Evolutionary conservation across 2,888 invertebrate genomes (phyloP).

Genomic region (Andrena dorsata): DNA sequence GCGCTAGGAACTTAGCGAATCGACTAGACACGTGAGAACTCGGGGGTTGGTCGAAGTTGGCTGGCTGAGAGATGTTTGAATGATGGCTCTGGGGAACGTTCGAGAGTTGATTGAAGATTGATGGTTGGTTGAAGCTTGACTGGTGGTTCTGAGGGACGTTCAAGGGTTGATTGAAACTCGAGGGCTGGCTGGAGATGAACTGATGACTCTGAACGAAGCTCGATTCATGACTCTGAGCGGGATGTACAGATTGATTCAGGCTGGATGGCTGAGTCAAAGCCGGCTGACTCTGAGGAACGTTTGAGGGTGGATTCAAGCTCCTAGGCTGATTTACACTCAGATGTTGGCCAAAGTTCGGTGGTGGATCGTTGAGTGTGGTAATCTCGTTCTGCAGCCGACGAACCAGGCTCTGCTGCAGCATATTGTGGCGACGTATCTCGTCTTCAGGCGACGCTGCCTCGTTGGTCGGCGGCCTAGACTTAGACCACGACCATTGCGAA

Average conservation of each 20-base stretch:
- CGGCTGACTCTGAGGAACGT: slow-evolving; percentile 1
- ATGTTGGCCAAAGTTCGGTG: not conserved
- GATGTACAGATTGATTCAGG: slow-evolving; percentile 11
- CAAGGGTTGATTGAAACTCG: not conserved
- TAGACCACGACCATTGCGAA: slow-evolving; percentile 53
- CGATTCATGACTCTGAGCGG: not conserved
- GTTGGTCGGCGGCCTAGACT: slow-evolving; percentile 38
- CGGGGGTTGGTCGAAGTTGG: slow-evolving; percentile 31
- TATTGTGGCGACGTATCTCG: slow-evolving; percentile 81
- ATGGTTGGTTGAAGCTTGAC: not conserved
- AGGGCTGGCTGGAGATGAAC: not conserved
- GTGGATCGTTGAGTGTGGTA: slow-evolving; percentile 49
- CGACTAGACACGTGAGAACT: slow-evolving; percentile 13
- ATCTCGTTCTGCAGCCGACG: slow-evolving; percentile 68
- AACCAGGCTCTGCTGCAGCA: slow-evolving; percentile 79
- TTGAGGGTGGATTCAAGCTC: slow-evolving; percentile 2
- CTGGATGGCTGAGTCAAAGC: not conserved
- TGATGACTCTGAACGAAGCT: not conserved
- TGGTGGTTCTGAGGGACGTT: not conserved
- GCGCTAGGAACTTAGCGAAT: slow-evolving; percentile 33
- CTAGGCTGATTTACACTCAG: slow-evolving; percentile 2
- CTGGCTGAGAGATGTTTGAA: slow-evolving; percentile 17
- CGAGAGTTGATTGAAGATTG: not conserved
- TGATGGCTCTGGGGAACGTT: not conserved
- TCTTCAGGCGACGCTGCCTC: slow-evolving; percentile 62